Conservation (phyloP, 2,113 vertebrate genomes). For the Neotragus pygmaeus region DNA sequence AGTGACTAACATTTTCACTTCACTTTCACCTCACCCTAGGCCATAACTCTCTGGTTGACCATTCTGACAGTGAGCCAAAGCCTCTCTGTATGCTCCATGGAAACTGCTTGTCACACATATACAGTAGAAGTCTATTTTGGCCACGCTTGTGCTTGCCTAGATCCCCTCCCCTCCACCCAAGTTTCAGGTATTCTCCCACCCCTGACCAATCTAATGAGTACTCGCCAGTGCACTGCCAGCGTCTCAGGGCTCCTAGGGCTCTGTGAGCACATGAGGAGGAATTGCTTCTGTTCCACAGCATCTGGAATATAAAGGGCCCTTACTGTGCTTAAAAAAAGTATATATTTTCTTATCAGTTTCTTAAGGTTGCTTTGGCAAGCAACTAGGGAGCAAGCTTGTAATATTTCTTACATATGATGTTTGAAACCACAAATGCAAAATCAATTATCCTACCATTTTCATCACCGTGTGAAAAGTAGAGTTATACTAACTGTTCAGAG, state of each 20-base stretch:
- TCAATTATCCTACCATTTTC: conserved; percentile 26
- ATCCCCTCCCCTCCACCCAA: accelerated
- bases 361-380: conserved; percentile 22
- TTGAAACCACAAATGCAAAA: conserved; percentile 26
- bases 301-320: background rate
- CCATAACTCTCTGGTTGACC: background rate
- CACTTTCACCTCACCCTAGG: background rate
- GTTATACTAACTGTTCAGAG: conserved; percentile 5
- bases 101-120: background rate
- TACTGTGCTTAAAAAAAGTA: background rate
- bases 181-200: background rate
- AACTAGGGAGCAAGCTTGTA: background rate
- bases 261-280: background rate
- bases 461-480: background rate
- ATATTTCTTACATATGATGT: conserved; percentile 21
- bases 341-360: background rate
- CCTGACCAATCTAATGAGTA: background rate
- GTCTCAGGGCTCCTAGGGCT: background rate
- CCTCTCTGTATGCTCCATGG: background rate
- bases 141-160: background rate
- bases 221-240: background rate
- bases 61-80: background rate
- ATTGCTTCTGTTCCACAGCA: background rate
- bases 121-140: background rate
- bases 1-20: background rate